Evolutionary conservation across 1,140 invertebrate species (phyloP), one percentile per base, ranked within the genome.

Genomic region (Temnothorax nylanderi): DNA sequence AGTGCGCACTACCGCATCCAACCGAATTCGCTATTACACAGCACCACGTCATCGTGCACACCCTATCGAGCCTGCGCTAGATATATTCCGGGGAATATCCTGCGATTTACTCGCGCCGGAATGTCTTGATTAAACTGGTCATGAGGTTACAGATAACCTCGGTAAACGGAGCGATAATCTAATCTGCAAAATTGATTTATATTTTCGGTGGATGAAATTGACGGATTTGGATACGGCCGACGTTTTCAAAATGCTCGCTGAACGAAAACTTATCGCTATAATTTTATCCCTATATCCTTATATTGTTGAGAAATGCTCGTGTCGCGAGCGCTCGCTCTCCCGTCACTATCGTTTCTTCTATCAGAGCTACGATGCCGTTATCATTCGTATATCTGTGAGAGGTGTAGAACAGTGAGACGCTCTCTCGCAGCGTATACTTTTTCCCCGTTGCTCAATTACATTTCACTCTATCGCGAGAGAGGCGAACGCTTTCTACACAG

Each of bases 391-490:
- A 74, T 84, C 69, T 84, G 69, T 75, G 69, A 84, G 80, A 84
- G 56, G 37, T 26, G 54, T 47, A 47, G 54, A 56, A 72, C 32
- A 41, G 69, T 60, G 32, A 60, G 80, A 82, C 80, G 80, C 54
- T 74, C 80, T 84, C 69, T 84, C 54, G 32, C 41, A 47, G 11
- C 26, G 18, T 65, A 64, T 32, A 75, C 67, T 62, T 75, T 84
- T 84, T 84, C 80, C 80, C 44, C 26, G 54, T 84, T 47, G 54
- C 80, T 74, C 80, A 74, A 84, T 84, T 84, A 84, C 80, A 75
- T 84, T 84, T 84, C 80, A 84, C 80, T 84, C 56, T 44, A 84
- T 84, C 56, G 80, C 69, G 80, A 84, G 80, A 84, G 37, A 84
- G 37, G 51, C 65, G 64, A 54, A 84, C 80, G 67, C 80, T 84